Evolutionary conservation across 2,797 vertebrate species (phyloP).

Genomic region (Myioborus miniatus): DNA sequence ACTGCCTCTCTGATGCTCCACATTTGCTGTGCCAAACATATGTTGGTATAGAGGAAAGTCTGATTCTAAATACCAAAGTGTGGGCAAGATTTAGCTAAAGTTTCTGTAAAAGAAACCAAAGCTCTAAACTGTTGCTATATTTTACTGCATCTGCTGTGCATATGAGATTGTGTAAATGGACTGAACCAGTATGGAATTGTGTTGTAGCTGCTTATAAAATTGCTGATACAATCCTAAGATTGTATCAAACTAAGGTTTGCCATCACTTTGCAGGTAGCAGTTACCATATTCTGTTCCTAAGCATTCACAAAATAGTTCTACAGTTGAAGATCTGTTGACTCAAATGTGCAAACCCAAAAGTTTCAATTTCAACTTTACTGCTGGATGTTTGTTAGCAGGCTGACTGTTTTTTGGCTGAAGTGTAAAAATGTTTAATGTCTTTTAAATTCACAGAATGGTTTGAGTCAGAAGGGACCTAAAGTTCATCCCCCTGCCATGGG

Average conservation of each 20-base stretch:
- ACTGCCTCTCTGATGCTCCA: conserved; percentile 44
- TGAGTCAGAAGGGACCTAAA: neutral
- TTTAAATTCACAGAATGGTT: neutral
- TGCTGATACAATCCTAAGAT: neutral
- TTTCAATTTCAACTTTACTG: neutral
- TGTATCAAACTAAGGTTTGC: neutral
- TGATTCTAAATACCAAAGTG: conserved; percentile 62
- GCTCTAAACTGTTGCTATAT: conserved; percentile 40
- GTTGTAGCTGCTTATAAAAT: neutral
- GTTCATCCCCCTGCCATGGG: neutral
- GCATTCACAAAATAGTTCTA: neutral
- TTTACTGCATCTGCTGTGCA: neutral
- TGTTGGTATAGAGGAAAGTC: conserved; percentile 48
- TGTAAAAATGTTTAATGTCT: neutral
- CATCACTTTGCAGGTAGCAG: neutral
- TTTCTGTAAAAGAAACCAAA: conserved; percentile 39
- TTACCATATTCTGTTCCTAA: neutral
- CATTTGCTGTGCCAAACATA: conserved; percentile 59
- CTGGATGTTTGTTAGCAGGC: neutral
- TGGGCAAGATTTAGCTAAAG: conserved; percentile 53
- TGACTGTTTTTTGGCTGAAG: neutral
- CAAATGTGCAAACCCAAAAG: neutral
- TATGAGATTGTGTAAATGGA: neutral
- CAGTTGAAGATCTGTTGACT: neutral
- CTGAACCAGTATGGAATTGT: neutral